A percentile compares a stretch with the other conserved stretches of the same genome.
Evolutionary conservation across 2,888 invertebrate species (phyloP).

Genomic region (Epistrophe eligans): DNA sequence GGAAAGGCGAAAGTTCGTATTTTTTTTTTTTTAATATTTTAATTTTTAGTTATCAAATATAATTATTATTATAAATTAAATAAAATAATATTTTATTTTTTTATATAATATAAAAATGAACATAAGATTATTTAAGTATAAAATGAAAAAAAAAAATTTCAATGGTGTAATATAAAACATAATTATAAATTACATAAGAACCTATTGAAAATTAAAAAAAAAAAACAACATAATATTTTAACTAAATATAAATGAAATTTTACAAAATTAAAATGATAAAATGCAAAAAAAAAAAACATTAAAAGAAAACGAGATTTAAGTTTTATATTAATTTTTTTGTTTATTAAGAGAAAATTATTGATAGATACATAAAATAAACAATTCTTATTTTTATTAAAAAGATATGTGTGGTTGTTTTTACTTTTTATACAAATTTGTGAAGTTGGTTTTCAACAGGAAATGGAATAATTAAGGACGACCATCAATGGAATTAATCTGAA

Average conservation of each 20-base stretch:
- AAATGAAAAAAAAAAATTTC: conserved; percentile 53
- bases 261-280: conserved; percentile 56
- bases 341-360: conserved; percentile 75
- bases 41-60: conserved; percentile 29
- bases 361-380: conserved; percentile 76
- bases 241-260: conserved; percentile 70
- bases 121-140: conserved; percentile 48
- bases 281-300: conserved; percentile 37
- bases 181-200: conserved; percentile 58
- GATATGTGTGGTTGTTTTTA: conserved; percentile 48
- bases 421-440: background rate
- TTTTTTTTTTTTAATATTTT: conserved; percentile 36
- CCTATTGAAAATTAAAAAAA: conserved; percentile 51
- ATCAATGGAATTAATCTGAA: too few relatives aligned
- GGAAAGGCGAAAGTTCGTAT: conserved; percentile 34
- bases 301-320: conserved; percentile 71
- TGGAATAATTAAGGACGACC: background rate
- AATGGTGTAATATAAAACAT: conserved; percentile 67
- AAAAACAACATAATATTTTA: conserved; percentile 34
- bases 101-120: conserved; percentile 65
- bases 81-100: conserved; percentile 62
- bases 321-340: conserved; percentile 74
- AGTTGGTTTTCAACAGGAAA: background rate
- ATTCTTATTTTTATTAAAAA: conserved; percentile 76
- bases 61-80: conserved; percentile 38